A percentile compares a stretch with the other conserved stretches of the same genome.
phyloP scores from a whole-genome alignment of 2,888 invertebrate species.

The Phaedon cochleariae region DNA sequence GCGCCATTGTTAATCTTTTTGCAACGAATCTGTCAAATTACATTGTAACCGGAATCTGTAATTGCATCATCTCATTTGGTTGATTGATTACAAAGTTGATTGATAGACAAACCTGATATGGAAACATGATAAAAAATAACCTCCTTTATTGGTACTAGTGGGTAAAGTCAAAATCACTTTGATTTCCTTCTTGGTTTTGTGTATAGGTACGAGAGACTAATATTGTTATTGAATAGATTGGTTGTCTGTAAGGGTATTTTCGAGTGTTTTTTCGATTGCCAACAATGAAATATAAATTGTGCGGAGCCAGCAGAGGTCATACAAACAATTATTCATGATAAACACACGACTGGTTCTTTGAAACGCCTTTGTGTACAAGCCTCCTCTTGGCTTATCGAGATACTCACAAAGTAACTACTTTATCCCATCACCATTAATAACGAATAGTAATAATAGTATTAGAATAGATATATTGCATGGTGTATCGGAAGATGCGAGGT shows the following conservation, averaged over 20 bases:
- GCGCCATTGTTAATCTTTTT: no score
- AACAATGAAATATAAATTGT: neutral
- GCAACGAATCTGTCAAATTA: no score
- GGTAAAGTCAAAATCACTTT: no score
- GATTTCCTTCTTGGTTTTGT: no score
- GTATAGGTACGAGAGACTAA: no score
- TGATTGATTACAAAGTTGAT: no score
- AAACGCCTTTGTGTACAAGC: constrained; percentile 5
- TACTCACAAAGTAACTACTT: constrained; percentile 17
- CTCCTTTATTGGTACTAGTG: no score
- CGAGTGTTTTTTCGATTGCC: neutral
- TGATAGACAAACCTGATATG: no score
- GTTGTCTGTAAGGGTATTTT: neutral
- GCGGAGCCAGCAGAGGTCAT: neutral
- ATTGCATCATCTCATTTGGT: no score
- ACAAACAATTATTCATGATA: neutral
- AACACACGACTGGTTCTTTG: neutral
- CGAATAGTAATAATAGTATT: constrained; percentile 5
- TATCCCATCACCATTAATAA: constrained; percentile 28
- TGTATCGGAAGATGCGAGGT: neutral
- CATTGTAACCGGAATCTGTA: no score
- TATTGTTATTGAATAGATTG: no score
- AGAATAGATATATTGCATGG: neutral
- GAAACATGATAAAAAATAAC: no score
- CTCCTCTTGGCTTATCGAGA: constrained; percentile 20